Evolutionary conservation across 2,797 vertebrate genomes (phyloP), one percentile per base, ranked within the genome.

Genomic region (Passerculus sandwichensis): DNA sequence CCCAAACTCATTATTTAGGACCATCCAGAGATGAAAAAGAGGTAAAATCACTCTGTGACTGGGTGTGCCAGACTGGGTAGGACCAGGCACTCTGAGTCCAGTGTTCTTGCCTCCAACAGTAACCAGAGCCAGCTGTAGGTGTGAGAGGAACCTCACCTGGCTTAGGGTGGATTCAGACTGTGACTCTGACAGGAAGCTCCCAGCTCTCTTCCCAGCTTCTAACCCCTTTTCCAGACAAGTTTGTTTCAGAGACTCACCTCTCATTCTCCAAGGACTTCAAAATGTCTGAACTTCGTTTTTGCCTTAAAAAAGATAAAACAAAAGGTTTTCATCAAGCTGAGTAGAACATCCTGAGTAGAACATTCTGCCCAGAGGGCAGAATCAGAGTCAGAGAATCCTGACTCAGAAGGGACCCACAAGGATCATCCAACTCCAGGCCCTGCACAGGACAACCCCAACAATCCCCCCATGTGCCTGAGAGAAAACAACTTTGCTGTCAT

Each of bases 231-330:
- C 53, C 57, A 42, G 16, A 67, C 45, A 18, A 67, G 12, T 4
- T 62, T 25, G 20, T 72, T 80, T 45, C 36, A 66, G 29, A 72
- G 21, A 97, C 97, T 97, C 80, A 99, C 99, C 99, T 98, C 74
- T 99, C 99, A 45, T 99, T 98, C 89, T 99, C 99, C 96, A 99
- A 96, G 14, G 98, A 98, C 95, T 99, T 99, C 60, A 99, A 97
- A 92, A 99, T 98, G 94, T 98, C 98, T 0, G 99, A 98, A 48
- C 97, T 99, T 95, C 98, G 98, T 64, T 98, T 99, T 91, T 99
- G 99, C 88, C 99, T 99, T 80, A 61, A 85, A 61, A 72, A 86
- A 93, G 38, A 38, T 38, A 38, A 38, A 40, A 4, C 7, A 60
- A 62, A 76, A 78, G n/a, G 34, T 27, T 64, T 89, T 34, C 53